Conservation (phyloP, 2,797 vertebrate genomes). For the Xenops minutus region DNA sequence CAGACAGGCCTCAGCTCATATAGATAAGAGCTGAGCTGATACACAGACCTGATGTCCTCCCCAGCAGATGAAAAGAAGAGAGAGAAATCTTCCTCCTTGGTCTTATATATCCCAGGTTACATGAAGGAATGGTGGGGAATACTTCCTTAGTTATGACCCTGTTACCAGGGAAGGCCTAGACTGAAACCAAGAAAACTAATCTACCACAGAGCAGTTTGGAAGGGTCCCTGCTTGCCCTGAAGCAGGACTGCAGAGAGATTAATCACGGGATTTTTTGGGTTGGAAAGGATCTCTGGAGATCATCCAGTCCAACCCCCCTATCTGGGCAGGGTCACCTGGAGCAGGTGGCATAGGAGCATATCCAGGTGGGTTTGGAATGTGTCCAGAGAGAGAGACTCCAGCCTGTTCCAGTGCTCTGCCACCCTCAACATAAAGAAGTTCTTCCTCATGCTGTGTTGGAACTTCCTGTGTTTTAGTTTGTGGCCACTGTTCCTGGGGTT, state of each 20-base stretch:
- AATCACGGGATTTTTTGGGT: neutral
- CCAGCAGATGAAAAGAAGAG: no score
- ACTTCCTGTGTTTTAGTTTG: neutral
- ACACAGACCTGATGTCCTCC: no score
- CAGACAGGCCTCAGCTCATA: no score
- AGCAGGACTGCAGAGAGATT: neutral
- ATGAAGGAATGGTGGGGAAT: no score
- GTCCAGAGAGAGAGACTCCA: neutral
- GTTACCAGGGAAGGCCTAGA: no score
- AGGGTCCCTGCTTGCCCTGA: neutral
- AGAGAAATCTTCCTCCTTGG: no score
- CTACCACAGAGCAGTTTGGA: neutral
- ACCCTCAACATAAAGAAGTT: fast-evolving
- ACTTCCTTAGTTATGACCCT: no score
- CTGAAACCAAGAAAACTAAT: no score
- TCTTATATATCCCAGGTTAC: no score
- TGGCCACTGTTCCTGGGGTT: fast-evolving
- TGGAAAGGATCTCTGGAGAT: neutral
- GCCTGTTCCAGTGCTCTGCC: neutral
- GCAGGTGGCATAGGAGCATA: neutral
- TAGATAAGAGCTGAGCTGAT: no score
- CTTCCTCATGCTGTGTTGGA: neutral
- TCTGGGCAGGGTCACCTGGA: neutral
- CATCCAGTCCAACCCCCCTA: neutral
- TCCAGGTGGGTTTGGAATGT: no score